Evolutionary conservation across 1,140 invertebrate genomes (phyloP).

Genomic region (Mizuhopecten yessoensis): DNA sequence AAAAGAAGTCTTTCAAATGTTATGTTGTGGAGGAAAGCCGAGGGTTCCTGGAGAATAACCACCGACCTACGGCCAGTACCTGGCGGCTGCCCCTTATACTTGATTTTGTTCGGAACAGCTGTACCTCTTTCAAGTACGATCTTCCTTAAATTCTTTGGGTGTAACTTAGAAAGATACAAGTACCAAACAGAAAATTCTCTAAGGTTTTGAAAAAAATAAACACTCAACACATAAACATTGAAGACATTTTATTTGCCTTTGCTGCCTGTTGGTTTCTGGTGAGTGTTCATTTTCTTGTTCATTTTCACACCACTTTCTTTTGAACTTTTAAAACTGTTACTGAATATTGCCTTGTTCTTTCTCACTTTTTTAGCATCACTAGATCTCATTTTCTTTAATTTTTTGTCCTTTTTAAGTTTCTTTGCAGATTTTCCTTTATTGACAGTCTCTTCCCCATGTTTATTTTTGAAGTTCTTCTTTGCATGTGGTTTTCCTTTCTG

Average conservation of each 20-base stretch:
- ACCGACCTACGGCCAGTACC: no score
- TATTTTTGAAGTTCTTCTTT: constrained; percentile 1
- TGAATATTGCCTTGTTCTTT: constrained; percentile 8
- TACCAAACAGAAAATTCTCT: no score
- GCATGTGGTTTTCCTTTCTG: neutral
- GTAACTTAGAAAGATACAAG: no score
- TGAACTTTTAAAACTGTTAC: neutral
- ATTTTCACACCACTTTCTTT: neutral
- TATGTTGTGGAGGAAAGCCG: no score
- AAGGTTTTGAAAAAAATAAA: no score
- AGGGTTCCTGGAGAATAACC: no score
- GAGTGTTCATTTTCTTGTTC: neutral
- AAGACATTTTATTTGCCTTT: neutral
- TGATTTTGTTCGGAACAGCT: no score
- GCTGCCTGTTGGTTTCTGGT: neutral
- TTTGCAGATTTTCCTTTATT: neutral
- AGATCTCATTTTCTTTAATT: neutral
- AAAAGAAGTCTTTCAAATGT: no score
- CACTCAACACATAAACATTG: neutral
- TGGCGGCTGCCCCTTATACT: no score
- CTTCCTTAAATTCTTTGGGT: no score
- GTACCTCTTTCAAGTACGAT: no score
- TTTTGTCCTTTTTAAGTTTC: constrained; percentile 15
- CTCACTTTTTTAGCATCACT: constrained; percentile 17
- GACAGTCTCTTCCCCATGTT: neutral